Base-by-base conservation (phyloP, 1,140 invertebrate species). In the Mya arenaria region DNA sequence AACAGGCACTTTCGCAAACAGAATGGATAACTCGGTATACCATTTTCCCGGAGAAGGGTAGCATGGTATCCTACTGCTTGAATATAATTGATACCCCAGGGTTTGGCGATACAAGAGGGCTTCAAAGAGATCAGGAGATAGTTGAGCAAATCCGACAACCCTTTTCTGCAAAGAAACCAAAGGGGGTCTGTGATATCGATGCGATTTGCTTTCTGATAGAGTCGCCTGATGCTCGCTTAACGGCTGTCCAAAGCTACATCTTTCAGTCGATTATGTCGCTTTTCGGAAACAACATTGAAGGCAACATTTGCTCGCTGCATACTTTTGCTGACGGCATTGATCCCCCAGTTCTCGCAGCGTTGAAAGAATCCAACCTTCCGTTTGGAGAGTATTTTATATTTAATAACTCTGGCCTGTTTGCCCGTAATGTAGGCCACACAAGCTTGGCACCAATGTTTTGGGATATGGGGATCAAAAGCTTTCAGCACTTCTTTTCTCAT, bases 71-170 rank as follows among this genome's bases (percentile, higher is more conserved):
- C 32, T 83, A 65, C 48, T 71, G 6, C 23, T 10, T 78, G 3
- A 78, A 78, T 66, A 37, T 78, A 8, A 52, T 78, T 23, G 74
- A 78, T 32, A 78, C 62, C 4, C 74, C 74, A 52, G 74, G 74
- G n/a, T 78, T 78, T 65, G 60, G 74, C n/a, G 84, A 85, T 66
- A 85, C 81, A 17, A n/a, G 58, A 73, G 84, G 84, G 17, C 30
- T 86, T 23, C 52, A 82, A 4, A 36, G 41, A 32, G 63, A 66
- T 36, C 23, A 66, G 63, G 36, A 32, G n/a, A 23, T 66, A 13
- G 36, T 66, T 66, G 63, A 66, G 15, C 63, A 39, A 25, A 66
- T 66, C 1, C 28, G 34, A 3, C 10, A 37, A 32, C 36, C 39
- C 10, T 66, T 66, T 39, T 4, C 63, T 3, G 1, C 1, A 66